A percentile compares a stretch with the other conserved stretches of the same genome.
These are phyloP conservation scores for Lepidurus arcticus DNA, from an alignment of 1,140 invertebrate genomes.

Conservation along the genomic window DNA sequence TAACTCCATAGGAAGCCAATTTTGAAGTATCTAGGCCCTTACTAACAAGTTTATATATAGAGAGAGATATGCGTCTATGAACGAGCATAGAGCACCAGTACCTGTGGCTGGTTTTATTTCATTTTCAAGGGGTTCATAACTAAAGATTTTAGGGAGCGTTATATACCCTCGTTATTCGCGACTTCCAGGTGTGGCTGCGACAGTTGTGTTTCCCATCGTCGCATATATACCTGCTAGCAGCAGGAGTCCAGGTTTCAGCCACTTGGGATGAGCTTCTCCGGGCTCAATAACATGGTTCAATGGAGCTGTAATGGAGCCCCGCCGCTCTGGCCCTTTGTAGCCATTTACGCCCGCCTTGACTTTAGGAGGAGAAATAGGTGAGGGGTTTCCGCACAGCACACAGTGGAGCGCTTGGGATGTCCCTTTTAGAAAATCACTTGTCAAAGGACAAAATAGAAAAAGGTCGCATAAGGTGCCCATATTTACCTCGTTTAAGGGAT, in stretches of 20 bases:
- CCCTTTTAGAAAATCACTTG: constrained; percentile 13
- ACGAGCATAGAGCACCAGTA: background rate
- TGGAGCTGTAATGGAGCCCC: constrained; percentile 17
- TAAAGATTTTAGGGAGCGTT: background rate
- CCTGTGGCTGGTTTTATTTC: constrained; percentile 1
- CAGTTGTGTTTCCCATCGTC: constrained; percentile 17
- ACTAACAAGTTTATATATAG: background rate
- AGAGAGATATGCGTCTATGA: background rate
- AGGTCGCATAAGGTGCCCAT: background rate
- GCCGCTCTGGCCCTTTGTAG: background rate
- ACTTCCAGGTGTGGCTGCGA: constrained; percentile 20
- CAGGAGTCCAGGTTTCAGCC: constrained; percentile 11
- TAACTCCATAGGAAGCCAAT: constrained; percentile 16
- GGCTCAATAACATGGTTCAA: constrained; percentile 15
- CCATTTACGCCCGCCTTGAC: constrained; percentile 20
- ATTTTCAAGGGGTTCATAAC: constrained; percentile 22
- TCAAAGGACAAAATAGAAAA: constrained; percentile 3
- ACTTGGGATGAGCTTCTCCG: constrained; percentile 9
- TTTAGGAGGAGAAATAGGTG: background rate
- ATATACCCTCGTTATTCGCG: background rate
- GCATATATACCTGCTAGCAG: background rate
- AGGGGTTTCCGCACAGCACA: background rate
- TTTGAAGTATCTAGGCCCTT: background rate
- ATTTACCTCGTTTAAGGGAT: constrained; percentile 6
- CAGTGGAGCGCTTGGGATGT: background rate